These are phyloP conservation scores for Episyrphus balteatus DNA, from an alignment of 1,140 invertebrate genomes.

Conservation along the genomic window DNA sequence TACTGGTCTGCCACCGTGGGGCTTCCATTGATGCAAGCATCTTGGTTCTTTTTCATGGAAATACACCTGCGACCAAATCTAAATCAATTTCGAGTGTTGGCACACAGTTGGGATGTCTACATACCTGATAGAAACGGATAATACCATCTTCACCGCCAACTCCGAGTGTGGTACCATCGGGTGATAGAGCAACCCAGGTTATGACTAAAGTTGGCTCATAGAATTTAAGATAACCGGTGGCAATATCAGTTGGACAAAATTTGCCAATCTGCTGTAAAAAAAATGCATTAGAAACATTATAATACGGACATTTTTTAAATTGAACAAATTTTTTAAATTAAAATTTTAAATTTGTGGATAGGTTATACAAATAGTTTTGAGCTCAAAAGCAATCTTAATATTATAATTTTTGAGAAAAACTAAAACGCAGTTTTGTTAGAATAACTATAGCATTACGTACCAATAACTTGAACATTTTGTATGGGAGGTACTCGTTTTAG, in stretches of 20 bases:
- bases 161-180: conserved; percentile 84
- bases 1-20: conserved; percentile 74
- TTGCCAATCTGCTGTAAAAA: conserved; percentile 17
- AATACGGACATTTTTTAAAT: not conserved
- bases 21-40: conserved; percentile 83
- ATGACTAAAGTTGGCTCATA: conserved; percentile 58
- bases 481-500: no score
- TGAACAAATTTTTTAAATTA: no score
- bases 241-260: conserved; percentile 37
- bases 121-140: conserved; percentile 84
- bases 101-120: conserved; percentile 18
- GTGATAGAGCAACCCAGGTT: conserved; percentile 79
- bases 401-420: no score
- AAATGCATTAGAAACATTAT: not conserved
- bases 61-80: conserved; percentile 40
- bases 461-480: no score
- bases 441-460: no score
- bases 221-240: conserved; percentile 52
- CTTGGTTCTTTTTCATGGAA: conserved; percentile 53
- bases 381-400: no score
- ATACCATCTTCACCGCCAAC: conserved; percentile 77
- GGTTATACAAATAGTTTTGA: no score
- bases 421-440: no score
- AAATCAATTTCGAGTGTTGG: conserved; percentile 1
- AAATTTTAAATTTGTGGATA: no score